phyloP scores from a whole-genome alignment of 2,797 vertebrate genomes.

The Eurystomus glaucurus region DNA sequence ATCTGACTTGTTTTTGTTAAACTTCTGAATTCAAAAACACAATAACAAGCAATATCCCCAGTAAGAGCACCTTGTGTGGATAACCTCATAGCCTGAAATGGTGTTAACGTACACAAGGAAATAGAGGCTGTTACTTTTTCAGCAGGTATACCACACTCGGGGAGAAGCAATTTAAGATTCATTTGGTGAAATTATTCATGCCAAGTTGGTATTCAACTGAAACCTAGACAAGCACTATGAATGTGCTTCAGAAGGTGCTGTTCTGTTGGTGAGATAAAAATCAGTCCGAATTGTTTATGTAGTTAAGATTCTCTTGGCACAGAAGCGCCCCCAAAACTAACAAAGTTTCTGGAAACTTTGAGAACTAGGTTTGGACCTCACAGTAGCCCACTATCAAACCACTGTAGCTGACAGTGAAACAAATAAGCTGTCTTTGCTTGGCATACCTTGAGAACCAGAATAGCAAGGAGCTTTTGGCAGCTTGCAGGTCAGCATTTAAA shows the following conservation, averaged over 20 bases:
- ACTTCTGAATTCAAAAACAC: neutral
- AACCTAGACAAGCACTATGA: neutral
- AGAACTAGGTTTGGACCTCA: neutral
- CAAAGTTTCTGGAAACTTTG: accelerated
- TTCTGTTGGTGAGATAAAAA: neutral
- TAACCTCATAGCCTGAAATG: neutral
- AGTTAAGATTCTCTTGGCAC: neutral
- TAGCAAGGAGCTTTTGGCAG: neutral
- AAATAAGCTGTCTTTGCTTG: neutral
- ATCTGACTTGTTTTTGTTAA: neutral
- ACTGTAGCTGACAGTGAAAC: neutral
- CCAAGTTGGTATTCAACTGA: neutral
- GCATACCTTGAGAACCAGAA: neutral
- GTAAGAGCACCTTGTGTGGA: neutral
- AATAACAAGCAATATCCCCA: neutral
- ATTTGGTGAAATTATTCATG: neutral
- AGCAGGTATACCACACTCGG: neutral
- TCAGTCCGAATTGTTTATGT: neutral
- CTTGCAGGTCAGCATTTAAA: neutral
- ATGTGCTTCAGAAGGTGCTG: neutral
- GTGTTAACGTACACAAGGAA: neutral
- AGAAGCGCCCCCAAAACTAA: neutral
- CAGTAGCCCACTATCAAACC: neutral
- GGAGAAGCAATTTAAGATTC: neutral
- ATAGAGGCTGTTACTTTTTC: neutral